Evolutionary conservation across 2,888 invertebrate genomes (phyloP).

Genomic region (Bedellia somnulentella): DNA sequence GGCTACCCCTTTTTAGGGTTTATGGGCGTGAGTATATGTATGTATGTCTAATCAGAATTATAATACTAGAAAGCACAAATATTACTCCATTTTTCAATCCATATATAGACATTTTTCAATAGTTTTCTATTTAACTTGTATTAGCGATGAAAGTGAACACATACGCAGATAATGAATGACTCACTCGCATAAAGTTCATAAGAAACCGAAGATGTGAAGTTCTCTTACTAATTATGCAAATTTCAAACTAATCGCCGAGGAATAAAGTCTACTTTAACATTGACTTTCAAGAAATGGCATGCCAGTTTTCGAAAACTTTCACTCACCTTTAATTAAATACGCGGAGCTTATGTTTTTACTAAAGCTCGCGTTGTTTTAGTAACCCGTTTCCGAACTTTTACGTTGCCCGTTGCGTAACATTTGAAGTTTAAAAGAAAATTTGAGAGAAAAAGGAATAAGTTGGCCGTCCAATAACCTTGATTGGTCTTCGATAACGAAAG

Average conservation of each 20-base stretch:
- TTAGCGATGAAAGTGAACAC: not conserved
- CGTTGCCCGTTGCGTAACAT: too few relatives aligned
- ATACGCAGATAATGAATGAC: not conserved
- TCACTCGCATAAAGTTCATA: not conserved
- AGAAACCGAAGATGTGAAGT: not conserved
- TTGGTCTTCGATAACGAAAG: not conserved
- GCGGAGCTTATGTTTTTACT: conserved; percentile 1
- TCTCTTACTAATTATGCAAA: not conserved
- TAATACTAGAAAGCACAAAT: not conserved
- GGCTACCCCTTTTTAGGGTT: too few relatives aligned
- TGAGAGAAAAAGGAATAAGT: not conserved
- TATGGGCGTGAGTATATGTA: too few relatives aligned
- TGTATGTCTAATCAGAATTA: too few relatives aligned
- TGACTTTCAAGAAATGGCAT: not conserved
- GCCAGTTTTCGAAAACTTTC: conserved; percentile 10
- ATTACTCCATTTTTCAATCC: not conserved
- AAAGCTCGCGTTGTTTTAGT: not conserved
- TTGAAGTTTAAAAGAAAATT: not conserved
- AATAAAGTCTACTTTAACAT: conserved; percentile 4
- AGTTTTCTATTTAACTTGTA: not conserved
- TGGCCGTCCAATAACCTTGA: not conserved
- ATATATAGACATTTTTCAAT: not conserved
- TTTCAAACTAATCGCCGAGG: not conserved
- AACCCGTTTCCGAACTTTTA: not conserved
- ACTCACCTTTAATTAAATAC: conserved; percentile 11